Evolutionary conservation across 2,888 invertebrate genomes (phyloP).

Genomic region (Apodemia hepburni): DNA sequence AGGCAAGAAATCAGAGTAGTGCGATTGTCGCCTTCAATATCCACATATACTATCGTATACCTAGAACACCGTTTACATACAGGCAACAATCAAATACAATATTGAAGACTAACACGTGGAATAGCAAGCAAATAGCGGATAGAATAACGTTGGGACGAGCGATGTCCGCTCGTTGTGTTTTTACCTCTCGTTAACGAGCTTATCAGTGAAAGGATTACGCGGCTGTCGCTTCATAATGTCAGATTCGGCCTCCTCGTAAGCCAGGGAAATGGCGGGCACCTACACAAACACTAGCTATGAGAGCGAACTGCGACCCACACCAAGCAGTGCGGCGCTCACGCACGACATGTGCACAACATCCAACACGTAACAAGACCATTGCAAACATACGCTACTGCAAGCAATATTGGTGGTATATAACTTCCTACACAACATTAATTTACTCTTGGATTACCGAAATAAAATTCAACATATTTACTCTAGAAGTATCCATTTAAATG

Average conservation of each 20-base stretch:
- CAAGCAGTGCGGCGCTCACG: constrained; percentile 31
- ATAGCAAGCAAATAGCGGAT: constrained; percentile 75
- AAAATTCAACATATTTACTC: background rate
- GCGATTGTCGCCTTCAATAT: constrained; percentile 73
- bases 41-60: constrained; percentile 51
- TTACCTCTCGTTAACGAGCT: constrained; percentile 99
- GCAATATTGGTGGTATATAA: constrained; percentile 14
- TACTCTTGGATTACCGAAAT: background rate
- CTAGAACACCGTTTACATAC: constrained; percentile 60
- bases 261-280: constrained; percentile 99
- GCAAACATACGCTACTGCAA: constrained; percentile 33
- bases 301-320: constrained; percentile 47
- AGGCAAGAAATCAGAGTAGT: constrained; percentile 71
- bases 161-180: constrained; percentile 60
- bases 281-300: constrained; percentile 81
- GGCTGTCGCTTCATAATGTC: constrained; percentile 99
- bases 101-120: constrained; percentile 67
- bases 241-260: constrained; percentile 98
- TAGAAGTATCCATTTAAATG: too few species aligned
- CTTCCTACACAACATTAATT: background rate
- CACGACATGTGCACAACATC: constrained; percentile 71
- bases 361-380: constrained; percentile 56
- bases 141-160: constrained; percentile 69
- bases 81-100: constrained; percentile 74
- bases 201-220: constrained; percentile 97